Evolutionary conservation across 2,888 invertebrate species (phyloP).

Genomic region (Danaus chrysippus): DNA sequence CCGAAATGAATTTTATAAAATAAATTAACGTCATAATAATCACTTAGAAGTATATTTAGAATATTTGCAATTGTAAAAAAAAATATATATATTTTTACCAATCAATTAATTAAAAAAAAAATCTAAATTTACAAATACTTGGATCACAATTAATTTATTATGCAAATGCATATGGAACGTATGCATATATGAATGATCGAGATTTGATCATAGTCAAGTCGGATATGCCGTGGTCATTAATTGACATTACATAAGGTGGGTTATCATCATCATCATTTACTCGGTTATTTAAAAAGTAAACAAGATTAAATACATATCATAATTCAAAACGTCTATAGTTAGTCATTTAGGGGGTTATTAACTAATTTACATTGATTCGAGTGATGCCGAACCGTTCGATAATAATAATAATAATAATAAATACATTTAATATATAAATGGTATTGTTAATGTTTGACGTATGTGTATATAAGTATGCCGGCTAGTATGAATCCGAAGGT

Average conservation of each 20-base stretch:
- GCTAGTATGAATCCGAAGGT: conserved; percentile 84
- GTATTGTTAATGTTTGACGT: conserved; percentile 66
- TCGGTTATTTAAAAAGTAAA: neutral
- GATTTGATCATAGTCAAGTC: conserved; percentile 8
- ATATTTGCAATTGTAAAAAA: conserved; percentile 13
- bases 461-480: conserved; percentile 81
- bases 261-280: conserved; percentile 1
- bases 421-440: neutral
- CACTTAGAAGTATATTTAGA: conserved; percentile 19
- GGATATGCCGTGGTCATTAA: conserved; percentile 20
- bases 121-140: conserved; percentile 7
- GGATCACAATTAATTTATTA: conserved; percentile 5
- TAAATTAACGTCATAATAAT: conserved; percentile 21
- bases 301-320: neutral
- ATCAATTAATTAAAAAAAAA: neutral
- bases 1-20: conserved; percentile 18
- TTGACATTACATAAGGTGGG: conserved; percentile 24
- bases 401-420: too few species aligned
- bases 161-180: conserved; percentile 25
- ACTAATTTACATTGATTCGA: too few species aligned
- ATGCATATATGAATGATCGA: conserved; percentile 8
- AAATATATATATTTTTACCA: neutral
- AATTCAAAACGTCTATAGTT: too few species aligned
- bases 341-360: too few species aligned
- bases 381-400: too few species aligned